Conservation (phyloP, 2,113 vertebrate species). For the Larimichthys crocea region DNA sequence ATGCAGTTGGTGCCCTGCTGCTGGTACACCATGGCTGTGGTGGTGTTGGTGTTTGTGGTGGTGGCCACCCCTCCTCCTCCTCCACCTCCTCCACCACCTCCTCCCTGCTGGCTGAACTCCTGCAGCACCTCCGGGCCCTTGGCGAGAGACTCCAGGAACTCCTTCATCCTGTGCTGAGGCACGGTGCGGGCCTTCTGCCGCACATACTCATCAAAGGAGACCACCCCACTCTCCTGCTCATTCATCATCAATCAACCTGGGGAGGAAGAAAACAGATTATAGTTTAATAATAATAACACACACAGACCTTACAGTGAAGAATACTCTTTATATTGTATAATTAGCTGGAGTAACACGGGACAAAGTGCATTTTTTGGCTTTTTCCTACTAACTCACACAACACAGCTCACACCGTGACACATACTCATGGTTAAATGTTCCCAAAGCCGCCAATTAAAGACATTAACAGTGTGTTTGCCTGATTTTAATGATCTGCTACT, state of each 20-base stretch:
- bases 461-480: neutral
- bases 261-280: too few relatives aligned
- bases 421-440: neutral
- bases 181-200: constrained; percentile 96
- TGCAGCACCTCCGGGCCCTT: constrained; percentile 97
- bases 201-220: constrained; percentile 99
- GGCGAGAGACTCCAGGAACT: constrained; percentile 97
- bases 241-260: constrained; percentile 87
- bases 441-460: too few relatives aligned
- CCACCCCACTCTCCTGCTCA: constrained; percentile 97
- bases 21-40: constrained; percentile 96
- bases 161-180: constrained; percentile 99
- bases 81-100: neutral
- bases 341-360: neutral
- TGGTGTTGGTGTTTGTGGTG: constrained; percentile 83
- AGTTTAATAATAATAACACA: too few relatives aligned
- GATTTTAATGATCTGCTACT: neutral
- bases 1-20: constrained; percentile 95
- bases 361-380: constrained; percentile 36
- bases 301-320: neutral
- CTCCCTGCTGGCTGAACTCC: constrained; percentile 94
- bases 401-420: neutral
- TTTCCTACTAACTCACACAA: neutral
- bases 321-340: neutral
- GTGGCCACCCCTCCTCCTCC: constrained; percentile 44